A percentile compares a stretch with the other conserved stretches of the same genome.
phyloP scores from a whole-genome alignment of 2,797 vertebrate genomes.

The Pangasius krempfi region DNA sequence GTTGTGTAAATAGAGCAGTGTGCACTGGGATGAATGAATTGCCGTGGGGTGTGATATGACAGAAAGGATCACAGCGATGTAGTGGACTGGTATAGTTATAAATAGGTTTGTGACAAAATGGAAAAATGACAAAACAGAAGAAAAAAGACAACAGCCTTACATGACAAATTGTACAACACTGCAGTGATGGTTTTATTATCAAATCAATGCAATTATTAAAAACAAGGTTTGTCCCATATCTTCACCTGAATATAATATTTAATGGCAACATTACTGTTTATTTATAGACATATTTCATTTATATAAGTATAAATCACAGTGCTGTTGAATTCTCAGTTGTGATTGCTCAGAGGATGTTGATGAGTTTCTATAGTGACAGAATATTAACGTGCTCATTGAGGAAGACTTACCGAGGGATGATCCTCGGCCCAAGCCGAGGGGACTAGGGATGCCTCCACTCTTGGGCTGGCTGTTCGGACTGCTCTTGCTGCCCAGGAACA shows the following conservation, averaged over 20 bases:
- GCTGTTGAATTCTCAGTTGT: not conserved
- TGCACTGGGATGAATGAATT: slow-evolving; percentile 27
- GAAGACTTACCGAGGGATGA: slow-evolving; percentile 82
- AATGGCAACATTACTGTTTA: not conserved
- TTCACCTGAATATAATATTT: not conserved
- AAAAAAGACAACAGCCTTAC: not conserved
- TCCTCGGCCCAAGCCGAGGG: slow-evolving; percentile 80
- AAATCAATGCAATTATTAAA: not conserved
- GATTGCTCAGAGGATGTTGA: not conserved
- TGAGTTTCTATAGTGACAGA: not conserved
- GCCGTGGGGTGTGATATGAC: slow-evolving; percentile 18
- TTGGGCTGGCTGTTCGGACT: slow-evolving; percentile 80
- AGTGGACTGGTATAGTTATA: not conserved
- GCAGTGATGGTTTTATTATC: not conserved
- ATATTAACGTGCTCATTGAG: not conserved
- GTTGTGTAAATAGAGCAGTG: slow-evolving; percentile 40
- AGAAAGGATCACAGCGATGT: slow-evolving; percentile 10
- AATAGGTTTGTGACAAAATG: not conserved
- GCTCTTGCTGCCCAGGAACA: slow-evolving; percentile 84
- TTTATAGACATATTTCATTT: not conserved
- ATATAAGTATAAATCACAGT: not conserved
- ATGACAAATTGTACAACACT: not conserved
- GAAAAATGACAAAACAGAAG: not conserved
- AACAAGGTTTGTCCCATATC: not conserved
- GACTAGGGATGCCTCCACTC: slow-evolving; percentile 84